Base-by-base conservation (phyloP, 2,888 invertebrate genomes). In the Patella ulyssiponensis region DNA sequence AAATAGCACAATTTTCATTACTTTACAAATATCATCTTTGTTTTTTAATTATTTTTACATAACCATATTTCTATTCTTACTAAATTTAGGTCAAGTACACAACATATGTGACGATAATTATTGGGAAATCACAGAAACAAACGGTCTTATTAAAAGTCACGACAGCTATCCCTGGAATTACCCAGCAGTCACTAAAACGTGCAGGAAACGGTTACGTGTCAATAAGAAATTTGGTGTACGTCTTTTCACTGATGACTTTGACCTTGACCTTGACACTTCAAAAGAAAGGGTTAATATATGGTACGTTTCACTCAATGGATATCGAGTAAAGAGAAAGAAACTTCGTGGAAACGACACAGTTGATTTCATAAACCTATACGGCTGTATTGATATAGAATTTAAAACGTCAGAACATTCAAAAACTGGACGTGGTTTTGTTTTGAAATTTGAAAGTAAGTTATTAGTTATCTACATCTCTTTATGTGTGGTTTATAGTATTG, bases 181-280 rank as follows among this genome's bases (percentile, higher is more conserved):
- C 64, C 69, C 15, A 1, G 17, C 74, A 58, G 51, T n/a, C 1
- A 56, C 71, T 20, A 56, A 33, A 3, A 27, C 74, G 2, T 81
- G 81, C 69, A 74, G 79, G 20, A 81, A 76, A 73, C 58, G 77
- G 33, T 58, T 81, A 17, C 69, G 71, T 20, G 77, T 78, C 20
- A 69, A 78, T 73, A 76, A 73, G 69, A 76, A 76, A 74, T 78
- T 56, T n/a, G 80, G 80, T 17, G 69, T 80, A 58, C 78, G 78
- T 52, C 64, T 80, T 17, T 58, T 44, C 58, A 71, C 77, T 20
- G 44, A 74, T 52, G 52, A 78, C 17, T 27, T 80, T 20, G 80
- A 80, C 58, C 74, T 78, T n/a, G 73, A 79, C 20, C 69, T 76
- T 5, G 71, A 74, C 17, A 54, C 33, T 27, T 69, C 58, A 54